These are phyloP conservation scores for Adela reaumurella DNA, from an alignment of 2,888 invertebrate genomes.

Conservation along the genomic window DNA sequence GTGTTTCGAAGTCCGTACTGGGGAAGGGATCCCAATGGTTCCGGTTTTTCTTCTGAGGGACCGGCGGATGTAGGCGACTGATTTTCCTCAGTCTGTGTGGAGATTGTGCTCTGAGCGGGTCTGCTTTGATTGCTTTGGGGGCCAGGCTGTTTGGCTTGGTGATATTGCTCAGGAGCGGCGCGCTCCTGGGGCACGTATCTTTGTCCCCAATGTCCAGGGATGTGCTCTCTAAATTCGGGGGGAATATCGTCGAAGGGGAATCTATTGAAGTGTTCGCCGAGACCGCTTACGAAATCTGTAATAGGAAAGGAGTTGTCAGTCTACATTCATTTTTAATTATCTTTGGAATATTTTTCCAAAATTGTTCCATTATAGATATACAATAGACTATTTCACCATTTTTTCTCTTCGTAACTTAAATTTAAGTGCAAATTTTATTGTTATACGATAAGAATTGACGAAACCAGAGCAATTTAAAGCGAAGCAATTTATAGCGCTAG, in stretches of 20 bases:
- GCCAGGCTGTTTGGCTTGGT: slow-evolving; percentile 16
- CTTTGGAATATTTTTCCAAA: too few species aligned
- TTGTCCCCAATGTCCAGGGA: slow-evolving; percentile 42
- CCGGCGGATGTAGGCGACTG: slow-evolving; percentile 22
- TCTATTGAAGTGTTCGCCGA: slow-evolving; percentile 47
- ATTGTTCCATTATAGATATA: too few species aligned
- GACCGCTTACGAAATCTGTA: slow-evolving; percentile 48
- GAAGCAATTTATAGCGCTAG: too few species aligned
- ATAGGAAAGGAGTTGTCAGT: slow-evolving; percentile 20
- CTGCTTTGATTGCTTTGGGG: slow-evolving; percentile 18
- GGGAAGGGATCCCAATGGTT: slow-evolving; percentile 30
- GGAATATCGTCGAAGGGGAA: slow-evolving; percentile 53
- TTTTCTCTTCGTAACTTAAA: too few species aligned
- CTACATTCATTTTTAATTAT: too few species aligned
- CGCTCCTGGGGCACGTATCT: slow-evolving; percentile 27
- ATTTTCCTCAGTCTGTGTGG: slow-evolving; percentile 39
- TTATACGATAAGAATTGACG: too few species aligned
- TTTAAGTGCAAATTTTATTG: too few species aligned
- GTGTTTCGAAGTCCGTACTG: slow-evolving; percentile 74
- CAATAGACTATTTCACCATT: too few species aligned
- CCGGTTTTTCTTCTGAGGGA: slow-evolving; percentile 23
- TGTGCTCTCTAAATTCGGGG: slow-evolving; percentile 45
- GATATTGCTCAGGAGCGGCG: slow-evolving; percentile 21
- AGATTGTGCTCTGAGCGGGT: slow-evolving; percentile 15
- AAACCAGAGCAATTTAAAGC: too few species aligned